phyloP scores from a whole-genome alignment of 2,113 vertebrate genomes.

The Hippolais icterina region DNA sequence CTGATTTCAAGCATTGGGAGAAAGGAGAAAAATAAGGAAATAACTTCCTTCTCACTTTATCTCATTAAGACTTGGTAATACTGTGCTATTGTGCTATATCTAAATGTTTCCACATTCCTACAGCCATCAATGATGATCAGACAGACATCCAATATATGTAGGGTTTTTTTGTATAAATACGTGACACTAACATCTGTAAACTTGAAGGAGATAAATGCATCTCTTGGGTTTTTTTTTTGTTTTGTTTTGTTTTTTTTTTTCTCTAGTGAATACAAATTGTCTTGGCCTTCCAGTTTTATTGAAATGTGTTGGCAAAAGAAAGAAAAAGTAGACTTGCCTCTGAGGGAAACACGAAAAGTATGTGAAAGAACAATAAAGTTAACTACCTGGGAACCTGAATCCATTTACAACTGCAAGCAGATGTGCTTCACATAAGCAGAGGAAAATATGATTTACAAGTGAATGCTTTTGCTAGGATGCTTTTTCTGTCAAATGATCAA shows the following conservation, averaged over 20 bases:
- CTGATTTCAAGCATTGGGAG: constrained; percentile 9
- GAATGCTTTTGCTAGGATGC: not conserved
- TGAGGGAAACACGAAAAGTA: not conserved
- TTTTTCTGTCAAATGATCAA: not conserved
- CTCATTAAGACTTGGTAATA: constrained; percentile 16
- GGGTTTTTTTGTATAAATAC: not conserved
- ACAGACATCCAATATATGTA: not conserved
- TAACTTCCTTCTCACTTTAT: constrained; percentile 22
- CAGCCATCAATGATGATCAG: not conserved
- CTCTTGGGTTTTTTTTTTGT: too few relatives aligned
- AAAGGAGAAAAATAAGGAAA: constrained; percentile 3
- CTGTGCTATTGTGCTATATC: not conserved
- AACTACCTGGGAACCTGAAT: constrained; percentile 39
- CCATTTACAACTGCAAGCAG: constrained; percentile 25
- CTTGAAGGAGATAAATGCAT: not conserved
- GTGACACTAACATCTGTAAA: not conserved
- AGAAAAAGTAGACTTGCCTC: not conserved
- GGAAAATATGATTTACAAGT: not conserved
- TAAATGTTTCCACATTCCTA: constrained; percentile 64
- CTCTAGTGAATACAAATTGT: not conserved
- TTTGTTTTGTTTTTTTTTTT: not conserved
- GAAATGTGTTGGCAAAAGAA: constrained; percentile 15
- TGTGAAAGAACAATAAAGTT: constrained; percentile 9
- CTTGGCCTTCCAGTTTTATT: constrained; percentile 1
- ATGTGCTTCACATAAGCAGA: not conserved